phyloP scores from a whole-genome alignment of 1,140 invertebrate genomes.

The Trachelipus rathkii region DNA sequence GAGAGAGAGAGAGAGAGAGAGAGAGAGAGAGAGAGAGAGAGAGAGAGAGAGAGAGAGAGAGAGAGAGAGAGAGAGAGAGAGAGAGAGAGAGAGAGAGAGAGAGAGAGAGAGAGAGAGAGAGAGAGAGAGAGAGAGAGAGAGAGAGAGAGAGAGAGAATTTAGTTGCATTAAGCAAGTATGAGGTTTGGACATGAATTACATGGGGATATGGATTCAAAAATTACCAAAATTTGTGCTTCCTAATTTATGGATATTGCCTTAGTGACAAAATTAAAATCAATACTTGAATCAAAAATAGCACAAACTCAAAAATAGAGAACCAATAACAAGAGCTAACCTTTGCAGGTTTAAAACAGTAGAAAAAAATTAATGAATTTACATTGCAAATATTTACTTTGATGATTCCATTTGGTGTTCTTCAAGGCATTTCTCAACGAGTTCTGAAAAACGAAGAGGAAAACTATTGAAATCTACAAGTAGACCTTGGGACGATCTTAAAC shows the following conservation, averaged over 20 bases:
- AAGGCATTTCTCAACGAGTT: not conserved
- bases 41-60: not conserved
- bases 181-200: too few relatives aligned
- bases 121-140: conserved; percentile 13
- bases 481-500: not conserved
- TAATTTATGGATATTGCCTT: too few relatives aligned
- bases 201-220: too few relatives aligned
- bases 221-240: too few relatives aligned
- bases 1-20: conserved; percentile 4
- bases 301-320: too few relatives aligned
- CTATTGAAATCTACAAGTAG: not conserved
- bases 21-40: not conserved
- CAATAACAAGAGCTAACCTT: too few relatives aligned
- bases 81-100: conserved; percentile 8
- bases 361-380: too few relatives aligned
- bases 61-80: not conserved
- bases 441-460: not conserved
- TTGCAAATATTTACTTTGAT: not conserved
- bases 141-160: not conserved
- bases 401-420: not conserved
- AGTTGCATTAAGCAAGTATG: too few relatives aligned
- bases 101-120: conserved; percentile 13
- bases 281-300: too few relatives aligned
- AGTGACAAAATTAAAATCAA: too few relatives aligned
- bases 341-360: too few relatives aligned